Base-by-base conservation (phyloP, 2,797 vertebrate species). In the Microctenopoma lineatum region DNA sequence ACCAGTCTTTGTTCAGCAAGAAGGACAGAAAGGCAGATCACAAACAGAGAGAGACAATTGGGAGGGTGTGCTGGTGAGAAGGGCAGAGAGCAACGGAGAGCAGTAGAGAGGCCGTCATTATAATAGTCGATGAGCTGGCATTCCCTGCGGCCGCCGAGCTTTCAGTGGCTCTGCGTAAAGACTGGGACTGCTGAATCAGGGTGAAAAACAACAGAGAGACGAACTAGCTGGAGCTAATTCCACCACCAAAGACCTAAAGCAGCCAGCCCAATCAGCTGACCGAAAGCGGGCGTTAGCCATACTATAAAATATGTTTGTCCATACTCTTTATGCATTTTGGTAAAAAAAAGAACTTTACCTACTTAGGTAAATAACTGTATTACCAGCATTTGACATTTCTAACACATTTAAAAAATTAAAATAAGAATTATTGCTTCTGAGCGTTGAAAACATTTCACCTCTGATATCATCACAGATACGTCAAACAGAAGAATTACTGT, bases 121-220 rank as follows among this genome's bases (percentile, higher is more conserved):
- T 92, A 83, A 92, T 92, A 93, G 90, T 93, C 89, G 92, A 94
- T 94, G 94, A 94, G 91, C 90, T 91, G 88, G 93, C 93, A 94
- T 91, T 95, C 92, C 88, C 87, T 68, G 83, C 93, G 91, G 90
- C 86, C 83, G 59, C 81, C 80, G 84, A 92, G 89, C 92, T 88
- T 92, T 94, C 85, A 85, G 77, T 73, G 74, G 87, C 73, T 83
- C 79, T 76, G 83, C 39, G 72, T 83, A 91, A 93, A 92, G 88
- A 87, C 65, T 48, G 51, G 79, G 83, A 90, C 81, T 92, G 94
- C 94, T 94, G 94, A 95, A 87, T 94, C 92, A 93, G 93, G 88
- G 50, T 81, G 86, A 83, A 90, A 89, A 89, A 89, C 88, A 90
- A 89, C 89, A 92, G 82, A 86, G 83, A 64, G 84, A 83, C 81